These are phyloP conservation scores for Notarius quadriscutis DNA, from an alignment of 2,113 vertebrate genomes.

Conservation along the genomic window DNA sequence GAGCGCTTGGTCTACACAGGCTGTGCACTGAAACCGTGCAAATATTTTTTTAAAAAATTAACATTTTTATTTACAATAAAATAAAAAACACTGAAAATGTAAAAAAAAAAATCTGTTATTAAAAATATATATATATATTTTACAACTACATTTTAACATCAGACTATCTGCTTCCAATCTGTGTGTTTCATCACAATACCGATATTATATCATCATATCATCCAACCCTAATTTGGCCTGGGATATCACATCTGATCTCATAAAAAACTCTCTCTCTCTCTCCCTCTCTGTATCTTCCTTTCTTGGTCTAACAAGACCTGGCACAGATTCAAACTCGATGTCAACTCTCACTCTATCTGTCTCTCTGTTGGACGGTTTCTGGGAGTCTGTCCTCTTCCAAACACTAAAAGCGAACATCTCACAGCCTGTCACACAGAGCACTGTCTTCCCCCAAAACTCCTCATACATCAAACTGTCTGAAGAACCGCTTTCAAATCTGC, in stretches of 20 bases:
- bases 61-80: not conserved
- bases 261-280: not conserved
- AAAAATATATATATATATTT: too few relatives aligned
- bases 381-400: not conserved
- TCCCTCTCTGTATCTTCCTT: constrained; percentile 2
- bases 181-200: not conserved
- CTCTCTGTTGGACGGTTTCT: not conserved
- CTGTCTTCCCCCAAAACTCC: not conserved
- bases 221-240: not conserved
- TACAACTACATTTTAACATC: not conserved
- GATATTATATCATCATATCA: not conserved
- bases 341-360: not conserved
- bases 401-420: not conserved
- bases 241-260: not conserved
- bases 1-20: too few relatives aligned
- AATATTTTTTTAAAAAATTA: not conserved
- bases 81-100: too few relatives aligned
- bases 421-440: not conserved
- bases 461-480: not conserved
- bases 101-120: too few relatives aligned
- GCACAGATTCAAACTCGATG: constrained; percentile 43
- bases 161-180: not conserved
- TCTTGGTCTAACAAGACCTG: constrained; percentile 20
- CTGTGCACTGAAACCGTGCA: too few relatives aligned
- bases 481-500: constrained; percentile 1